Percentiles rank a stretch among this genome's conserved stretches.
phyloP scores from a whole-genome alignment of 1,140 invertebrate genomes.

The Drosophila nannoptera region DNA sequence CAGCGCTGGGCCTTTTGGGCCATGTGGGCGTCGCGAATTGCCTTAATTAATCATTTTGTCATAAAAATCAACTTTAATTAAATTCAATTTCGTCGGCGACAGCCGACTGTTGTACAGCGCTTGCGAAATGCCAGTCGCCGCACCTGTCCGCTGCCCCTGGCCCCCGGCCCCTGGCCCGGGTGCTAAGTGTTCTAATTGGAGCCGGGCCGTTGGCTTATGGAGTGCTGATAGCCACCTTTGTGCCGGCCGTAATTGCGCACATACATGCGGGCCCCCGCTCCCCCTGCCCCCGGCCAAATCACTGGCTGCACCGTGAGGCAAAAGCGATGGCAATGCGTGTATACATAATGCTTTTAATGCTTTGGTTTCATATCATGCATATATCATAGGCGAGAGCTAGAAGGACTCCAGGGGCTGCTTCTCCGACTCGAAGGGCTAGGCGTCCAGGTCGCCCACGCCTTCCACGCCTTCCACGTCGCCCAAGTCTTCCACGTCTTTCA shows the following conservation, averaged over 20 bases:
- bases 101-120: too few species aligned
- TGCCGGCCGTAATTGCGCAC: neutral
- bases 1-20: conserved; percentile 47
- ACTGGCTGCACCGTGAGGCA: neutral
- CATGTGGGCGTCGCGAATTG: conserved; percentile 68
- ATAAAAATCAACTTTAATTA: conserved; percentile 69
- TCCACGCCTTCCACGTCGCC: too few species aligned
- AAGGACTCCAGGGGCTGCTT: too few species aligned
- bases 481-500: too few species aligned
- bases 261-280: conserved; percentile 15
- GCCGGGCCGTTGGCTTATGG: conserved; percentile 25
- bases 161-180: neutral
- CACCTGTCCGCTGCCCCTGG: neutral
- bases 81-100: conserved; percentile 54
- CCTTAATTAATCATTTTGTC: conserved; percentile 72
- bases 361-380: too few species aligned
- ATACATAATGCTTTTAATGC: too few species aligned
- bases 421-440: too few species aligned
- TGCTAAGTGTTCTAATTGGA: conserved; percentile 53
- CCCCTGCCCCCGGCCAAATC: neutral
- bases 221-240: conserved; percentile 38
- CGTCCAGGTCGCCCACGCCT: too few species aligned
- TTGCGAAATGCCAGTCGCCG: conserved; percentile 51
- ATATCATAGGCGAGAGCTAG: too few species aligned
- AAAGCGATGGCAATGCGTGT: too few species aligned